phyloP scores from a whole-genome alignment of 2,888 invertebrate genomes.

The Cataglyphis albicans region DNA sequence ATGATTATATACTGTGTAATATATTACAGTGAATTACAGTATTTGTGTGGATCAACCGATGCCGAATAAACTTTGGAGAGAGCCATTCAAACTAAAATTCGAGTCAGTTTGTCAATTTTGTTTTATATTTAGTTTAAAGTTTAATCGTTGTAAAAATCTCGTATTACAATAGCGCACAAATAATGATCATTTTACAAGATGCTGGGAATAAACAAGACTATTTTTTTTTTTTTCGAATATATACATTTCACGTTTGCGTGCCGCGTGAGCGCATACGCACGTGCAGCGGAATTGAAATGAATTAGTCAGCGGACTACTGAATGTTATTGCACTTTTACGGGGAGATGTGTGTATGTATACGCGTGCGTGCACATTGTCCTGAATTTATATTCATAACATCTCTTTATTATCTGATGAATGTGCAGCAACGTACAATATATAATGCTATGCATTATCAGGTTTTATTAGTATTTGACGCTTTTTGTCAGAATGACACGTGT shows the following conservation, averaged over 20 bases:
- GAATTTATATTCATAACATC: constrained; percentile 28
- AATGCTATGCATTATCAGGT: not conserved
- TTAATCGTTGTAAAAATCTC: not conserved
- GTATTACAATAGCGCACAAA: not conserved
- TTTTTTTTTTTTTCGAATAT: not conserved
- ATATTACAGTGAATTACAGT: not conserved
- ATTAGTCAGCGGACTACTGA: not conserved
- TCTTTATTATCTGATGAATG: constrained; percentile 22
- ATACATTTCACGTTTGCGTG: not conserved
- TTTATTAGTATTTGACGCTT: constrained; percentile 15
- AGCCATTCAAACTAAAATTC: constrained; percentile 1
- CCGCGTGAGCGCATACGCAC: not conserved
- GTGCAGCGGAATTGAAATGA: constrained; percentile 21
- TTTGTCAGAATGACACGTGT: constrained; percentile 27
- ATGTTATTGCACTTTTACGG: constrained; percentile 42
- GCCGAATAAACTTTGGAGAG: not conserved
- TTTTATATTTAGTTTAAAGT: not conserved
- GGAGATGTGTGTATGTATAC: not conserved
- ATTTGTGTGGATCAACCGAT: not conserved
- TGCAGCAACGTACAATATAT: not conserved
- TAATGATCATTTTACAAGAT: not conserved
- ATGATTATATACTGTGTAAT: not conserved
- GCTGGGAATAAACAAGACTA: not conserved
- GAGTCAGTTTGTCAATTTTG: not conserved
- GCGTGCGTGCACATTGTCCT: constrained; percentile 4